phyloP scores from a whole-genome alignment of 2,888 invertebrate species.

The Eristalis intricaria region DNA sequence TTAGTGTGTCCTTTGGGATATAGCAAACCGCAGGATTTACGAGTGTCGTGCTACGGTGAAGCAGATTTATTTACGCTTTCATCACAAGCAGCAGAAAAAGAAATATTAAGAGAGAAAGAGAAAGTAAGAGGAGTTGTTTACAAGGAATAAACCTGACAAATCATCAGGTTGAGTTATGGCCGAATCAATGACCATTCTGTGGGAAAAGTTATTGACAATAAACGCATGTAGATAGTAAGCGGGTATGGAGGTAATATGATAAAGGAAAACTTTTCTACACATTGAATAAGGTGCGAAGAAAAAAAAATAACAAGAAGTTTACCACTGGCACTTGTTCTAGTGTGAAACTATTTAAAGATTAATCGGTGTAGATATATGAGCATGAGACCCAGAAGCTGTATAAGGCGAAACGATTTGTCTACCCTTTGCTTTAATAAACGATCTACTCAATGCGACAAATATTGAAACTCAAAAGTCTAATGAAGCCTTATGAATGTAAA shows the following conservation, averaged over 20 bases:
- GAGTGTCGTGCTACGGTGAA: slow-evolving; percentile 70
- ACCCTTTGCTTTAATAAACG: neutral
- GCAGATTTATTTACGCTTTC: slow-evolving; percentile 77
- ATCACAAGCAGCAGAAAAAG: slow-evolving; percentile 45
- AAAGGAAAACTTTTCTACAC: slow-evolving; percentile 58
- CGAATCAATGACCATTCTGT: slow-evolving; percentile 64
- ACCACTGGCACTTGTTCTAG: slow-evolving; percentile 35
- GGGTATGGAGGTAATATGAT: slow-evolving; percentile 41
- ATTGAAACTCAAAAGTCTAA: neutral
- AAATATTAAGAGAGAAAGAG: slow-evolving; percentile 14
- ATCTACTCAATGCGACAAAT: neutral
- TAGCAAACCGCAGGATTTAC: slow-evolving; percentile 76
- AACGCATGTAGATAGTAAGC: slow-evolving; percentile 59
- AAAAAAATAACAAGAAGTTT: slow-evolving; percentile 1
- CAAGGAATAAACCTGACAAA: slow-evolving; percentile 66
- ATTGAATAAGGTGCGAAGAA: slow-evolving; percentile 38
- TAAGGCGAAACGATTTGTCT: no score
- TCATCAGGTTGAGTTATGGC: slow-evolving; percentile 70
- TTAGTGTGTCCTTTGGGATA: slow-evolving; percentile 63
- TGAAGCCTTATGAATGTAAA: slow-evolving; percentile 30
- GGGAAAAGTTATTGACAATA: slow-evolving; percentile 69
- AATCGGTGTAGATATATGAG: neutral
- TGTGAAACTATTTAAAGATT: slow-evolving; percentile 20
- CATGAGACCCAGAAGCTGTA: no score
- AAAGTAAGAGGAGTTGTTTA: slow-evolving; percentile 59